phyloP scores from a whole-genome alignment of 2,888 invertebrate genomes.

The Formica aserva region DNA sequence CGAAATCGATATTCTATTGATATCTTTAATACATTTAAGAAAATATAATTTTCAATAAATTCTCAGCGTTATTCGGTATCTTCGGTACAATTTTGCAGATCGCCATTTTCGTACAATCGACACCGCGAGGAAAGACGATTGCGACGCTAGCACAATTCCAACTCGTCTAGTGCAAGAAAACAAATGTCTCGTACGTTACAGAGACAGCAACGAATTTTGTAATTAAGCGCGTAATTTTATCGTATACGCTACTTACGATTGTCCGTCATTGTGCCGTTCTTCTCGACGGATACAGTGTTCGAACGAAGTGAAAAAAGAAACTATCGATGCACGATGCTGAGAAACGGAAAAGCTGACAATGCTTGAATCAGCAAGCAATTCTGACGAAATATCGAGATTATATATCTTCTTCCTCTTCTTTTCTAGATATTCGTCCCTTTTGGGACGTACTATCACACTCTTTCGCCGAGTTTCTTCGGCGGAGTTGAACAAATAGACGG shows the following conservation, averaged over 20 bases:
- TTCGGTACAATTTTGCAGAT: not conserved
- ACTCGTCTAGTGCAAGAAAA: not conserved
- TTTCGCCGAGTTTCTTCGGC: not conserved
- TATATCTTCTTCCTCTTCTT: not conserved
- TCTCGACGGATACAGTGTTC: conserved; percentile 42
- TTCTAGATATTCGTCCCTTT: not conserved
- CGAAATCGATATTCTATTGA: not conserved
- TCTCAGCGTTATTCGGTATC: not conserved
- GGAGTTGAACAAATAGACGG: not conserved
- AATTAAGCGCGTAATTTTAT: not conserved
- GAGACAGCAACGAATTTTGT: too few species aligned
- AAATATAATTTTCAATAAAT: not conserved
- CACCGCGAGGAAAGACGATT: not conserved
- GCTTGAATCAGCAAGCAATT: not conserved
- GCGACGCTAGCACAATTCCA: not conserved
- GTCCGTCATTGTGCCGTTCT: conserved; percentile 80
- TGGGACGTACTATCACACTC: too few species aligned
- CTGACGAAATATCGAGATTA: not conserved
- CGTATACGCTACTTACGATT: conserved; percentile 80
- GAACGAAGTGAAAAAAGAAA: conserved; percentile 66
- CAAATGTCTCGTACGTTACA: not conserved
- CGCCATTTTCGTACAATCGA: conserved; percentile 33
- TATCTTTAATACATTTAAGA: not conserved
- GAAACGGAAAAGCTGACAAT: conserved; percentile 9
- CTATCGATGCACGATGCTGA: conserved; percentile 22